A percentile compares a stretch with the other conserved stretches of the same genome.
phyloP scores from a whole-genome alignment of 2,888 invertebrate genomes.

The Leptinotarsa peninsularis region DNA sequence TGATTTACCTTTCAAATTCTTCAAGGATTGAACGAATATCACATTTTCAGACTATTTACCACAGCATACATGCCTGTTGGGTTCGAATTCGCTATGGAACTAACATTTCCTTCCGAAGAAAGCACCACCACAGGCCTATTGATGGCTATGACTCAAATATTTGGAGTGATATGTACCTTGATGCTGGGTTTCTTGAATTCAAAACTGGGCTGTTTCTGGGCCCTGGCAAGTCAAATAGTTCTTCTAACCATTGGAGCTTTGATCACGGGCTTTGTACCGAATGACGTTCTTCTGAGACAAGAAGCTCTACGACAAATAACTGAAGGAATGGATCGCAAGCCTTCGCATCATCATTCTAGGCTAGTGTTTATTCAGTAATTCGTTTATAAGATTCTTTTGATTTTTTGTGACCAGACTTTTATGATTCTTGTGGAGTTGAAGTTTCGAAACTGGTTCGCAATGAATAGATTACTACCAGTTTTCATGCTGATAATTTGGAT shows the following conservation, averaged over 20 bases:
- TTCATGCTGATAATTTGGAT: too few species aligned
- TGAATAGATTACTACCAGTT: too few species aligned
- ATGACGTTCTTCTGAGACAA: slow-evolving; percentile 48
- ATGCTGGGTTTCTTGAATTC: slow-evolving; percentile 44
- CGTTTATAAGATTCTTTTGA: not conserved
- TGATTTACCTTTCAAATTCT: too few species aligned
- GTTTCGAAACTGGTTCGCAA: too few species aligned
- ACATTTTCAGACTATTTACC: slow-evolving; percentile 43
- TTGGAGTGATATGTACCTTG: slow-evolving; percentile 45
- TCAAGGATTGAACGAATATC: too few species aligned
- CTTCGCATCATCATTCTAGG: slow-evolving; percentile 31
- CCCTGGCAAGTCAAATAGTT: slow-evolving; percentile 46
- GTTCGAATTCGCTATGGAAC: slow-evolving; percentile 50
- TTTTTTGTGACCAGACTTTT: not conserved
- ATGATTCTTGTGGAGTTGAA: too few species aligned
- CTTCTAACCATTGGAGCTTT: slow-evolving; percentile 49
- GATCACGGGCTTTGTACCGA: slow-evolving; percentile 49
- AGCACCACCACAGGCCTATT: slow-evolving; percentile 50
- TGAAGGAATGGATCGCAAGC: slow-evolving; percentile 18
- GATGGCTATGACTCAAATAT: slow-evolving; percentile 48
- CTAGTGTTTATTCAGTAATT: slow-evolving; percentile 34
- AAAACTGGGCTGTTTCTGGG: slow-evolving; percentile 51
- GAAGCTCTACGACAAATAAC: slow-evolving; percentile 40
- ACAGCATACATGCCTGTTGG: slow-evolving; percentile 50
- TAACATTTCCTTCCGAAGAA: slow-evolving; percentile 51